A percentile compares a stretch with the other conserved stretches of the same genome.
These are phyloP conservation scores for Gonioctena quinquepunctata DNA, from an alignment of 1,140 invertebrate genomes.

Conservation along the genomic window DNA sequence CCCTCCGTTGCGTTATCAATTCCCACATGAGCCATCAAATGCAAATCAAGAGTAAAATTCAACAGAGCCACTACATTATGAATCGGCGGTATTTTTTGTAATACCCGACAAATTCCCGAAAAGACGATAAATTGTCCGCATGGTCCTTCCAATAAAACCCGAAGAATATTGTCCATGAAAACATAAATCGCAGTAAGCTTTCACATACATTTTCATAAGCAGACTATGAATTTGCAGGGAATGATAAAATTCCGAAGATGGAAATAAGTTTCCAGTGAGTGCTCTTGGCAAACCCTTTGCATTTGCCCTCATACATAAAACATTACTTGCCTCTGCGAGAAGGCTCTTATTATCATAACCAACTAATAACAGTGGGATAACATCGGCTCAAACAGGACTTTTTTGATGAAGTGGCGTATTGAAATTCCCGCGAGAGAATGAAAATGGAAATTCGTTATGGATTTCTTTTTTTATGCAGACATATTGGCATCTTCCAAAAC, in stretches of 20 bases:
- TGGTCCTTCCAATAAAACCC: background rate
- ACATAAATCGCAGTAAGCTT: conserved; percentile 14
- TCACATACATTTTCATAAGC: conserved; percentile 17
- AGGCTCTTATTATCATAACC: background rate
- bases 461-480: too few relatives aligned
- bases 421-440: too few relatives aligned
- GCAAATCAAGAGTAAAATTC: too few relatives aligned
- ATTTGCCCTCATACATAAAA: conserved; percentile 14
- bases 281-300: conserved; percentile 5
- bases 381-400: background rate
- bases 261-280: background rate
- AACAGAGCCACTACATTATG: too few relatives aligned
- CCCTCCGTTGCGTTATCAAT: too few relatives aligned
- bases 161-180: conserved; percentile 1
- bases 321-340: background rate
- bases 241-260: conserved; percentile 12
- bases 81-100: too few relatives aligned
- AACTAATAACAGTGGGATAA: background rate
- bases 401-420: background rate
- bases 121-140: background rate
- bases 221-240: conserved; percentile 5
- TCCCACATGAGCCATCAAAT: too few relatives aligned
- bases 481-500: too few relatives aligned
- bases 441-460: too few relatives aligned
- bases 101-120: background rate